Base-by-base conservation (phyloP, 2,113 vertebrate species). In the Clarias gariepinus region DNA sequence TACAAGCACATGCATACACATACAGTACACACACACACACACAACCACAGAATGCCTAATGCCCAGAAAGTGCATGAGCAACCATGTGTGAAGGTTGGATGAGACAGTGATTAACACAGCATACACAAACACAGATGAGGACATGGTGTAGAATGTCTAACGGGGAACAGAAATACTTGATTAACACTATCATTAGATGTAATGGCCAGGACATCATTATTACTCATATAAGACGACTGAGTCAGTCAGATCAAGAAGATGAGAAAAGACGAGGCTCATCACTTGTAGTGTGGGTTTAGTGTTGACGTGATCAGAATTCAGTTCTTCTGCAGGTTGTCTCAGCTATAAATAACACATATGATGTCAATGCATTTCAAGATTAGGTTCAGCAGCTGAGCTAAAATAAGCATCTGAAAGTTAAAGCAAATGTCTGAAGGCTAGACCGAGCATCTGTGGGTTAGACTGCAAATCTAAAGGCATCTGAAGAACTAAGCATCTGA, bases 81-180 rank as follows among this genome's bases (percentile, higher is more conserved):
- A 94, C 93, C 93, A 93, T 92, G 91, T 89, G 93, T 94, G 93
- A 94, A 94, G 94, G 94, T 91, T 94, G 92, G 69, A 89, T 87
- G 91, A 93, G 90, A 89, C 91, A 93, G 23, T 60, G 58, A 87
- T 87, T 87, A 87, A 47, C 53, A 82, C 55, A 91, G 92, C 91
- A 91, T 60, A 71, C 82, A 74, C 68, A 76, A 41, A 79, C 69
- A 64, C 71, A 58, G 81, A 83, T 66, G 61, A 71, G 25, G 66
- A 66, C 18, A 11, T 69, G 64, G 33, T 25, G 78, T 21, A 41
- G 3, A 25, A 19, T 18, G 84, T 77, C 30, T 77, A 85, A 69
- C 15, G 21, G 58, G 64, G 84, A 61, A 78, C 41, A 63, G 41
- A 64, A 64, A 77, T 77, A 61, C 71, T 21, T 73, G 13, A 73